A percentile compares a stretch with the other conserved stretches of the same genome.
Evolutionary conservation across 2,888 invertebrate species (phyloP).

Genomic region (Mellilla xanthometata): DNA sequence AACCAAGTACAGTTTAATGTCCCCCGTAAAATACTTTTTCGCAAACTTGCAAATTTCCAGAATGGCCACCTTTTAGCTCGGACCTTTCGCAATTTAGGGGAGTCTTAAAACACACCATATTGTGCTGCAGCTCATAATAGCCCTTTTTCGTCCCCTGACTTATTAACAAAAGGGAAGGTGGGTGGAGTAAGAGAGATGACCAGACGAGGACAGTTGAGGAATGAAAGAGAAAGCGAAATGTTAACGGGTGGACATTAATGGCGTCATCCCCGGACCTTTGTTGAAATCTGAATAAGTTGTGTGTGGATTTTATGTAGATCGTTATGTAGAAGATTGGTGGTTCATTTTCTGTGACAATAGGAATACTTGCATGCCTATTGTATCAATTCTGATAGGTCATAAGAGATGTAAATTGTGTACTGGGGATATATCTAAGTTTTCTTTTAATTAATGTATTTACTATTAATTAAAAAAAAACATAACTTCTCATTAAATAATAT

Average conservation of each 20-base stretch:
- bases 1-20: too few species aligned
- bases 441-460: too few species aligned
- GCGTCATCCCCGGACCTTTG: slow-evolving; percentile 45
- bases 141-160: slow-evolving; percentile 41
- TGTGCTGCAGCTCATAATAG: slow-evolving; percentile 40
- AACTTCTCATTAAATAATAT: too few species aligned
- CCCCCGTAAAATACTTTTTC: too few species aligned
- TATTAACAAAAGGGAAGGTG: slow-evolving; percentile 39
- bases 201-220: background rate
- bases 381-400: too few species aligned
- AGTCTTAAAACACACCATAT: slow-evolving; percentile 27
- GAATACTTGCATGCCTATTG: too few species aligned
- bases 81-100: slow-evolving; percentile 16
- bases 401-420: too few species aligned
- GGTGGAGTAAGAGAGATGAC: slow-evolving; percentile 45
- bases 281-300: slow-evolving; percentile 31
- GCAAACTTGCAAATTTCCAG: slow-evolving; percentile 4
- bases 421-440: too few species aligned
- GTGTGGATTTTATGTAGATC: slow-evolving; percentile 8
- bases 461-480: too few species aligned
- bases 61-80: slow-evolving; percentile 5
- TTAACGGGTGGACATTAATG: slow-evolving; percentile 65
- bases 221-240: slow-evolving; percentile 41
- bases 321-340: background rate
- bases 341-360: background rate